A percentile compares a stretch with the other conserved stretches of the same genome.
phyloP scores from a whole-genome alignment of 2,888 invertebrate species.

The Himalopsyche japonica region DNA sequence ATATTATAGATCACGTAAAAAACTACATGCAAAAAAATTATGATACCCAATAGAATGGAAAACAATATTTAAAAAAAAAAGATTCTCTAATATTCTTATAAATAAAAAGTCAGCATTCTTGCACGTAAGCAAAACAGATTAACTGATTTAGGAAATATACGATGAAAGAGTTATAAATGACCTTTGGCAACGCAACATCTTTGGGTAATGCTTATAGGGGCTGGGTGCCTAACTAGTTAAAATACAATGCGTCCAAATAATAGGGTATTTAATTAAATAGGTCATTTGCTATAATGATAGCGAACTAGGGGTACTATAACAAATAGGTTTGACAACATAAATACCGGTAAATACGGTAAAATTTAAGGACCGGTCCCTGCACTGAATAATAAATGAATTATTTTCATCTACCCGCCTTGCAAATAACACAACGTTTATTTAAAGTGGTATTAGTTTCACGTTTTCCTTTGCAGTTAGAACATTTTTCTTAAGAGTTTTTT shows the following conservation, averaged over 20 bases:
- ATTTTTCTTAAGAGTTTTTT: not conserved
- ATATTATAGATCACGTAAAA: too few species aligned
- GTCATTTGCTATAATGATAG: conserved; percentile 32
- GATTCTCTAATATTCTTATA: too few species aligned
- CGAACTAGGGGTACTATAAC: conserved; percentile 15
- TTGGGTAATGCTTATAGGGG: not conserved
- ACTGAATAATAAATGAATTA: conserved; percentile 1
- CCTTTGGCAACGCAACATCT: not conserved
- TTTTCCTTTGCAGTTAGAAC: not conserved
- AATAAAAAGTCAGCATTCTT: too few species aligned
- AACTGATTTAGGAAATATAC: too few species aligned
- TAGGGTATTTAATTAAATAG: conserved; percentile 34
- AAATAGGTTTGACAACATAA: conserved; percentile 1
- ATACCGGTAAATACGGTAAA: conserved; percentile 1
- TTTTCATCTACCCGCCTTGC: not conserved
- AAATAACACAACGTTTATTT: not conserved
- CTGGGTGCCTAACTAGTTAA: conserved; percentile 15
- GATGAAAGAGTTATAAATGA: not conserved
- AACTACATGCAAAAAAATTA: too few species aligned
- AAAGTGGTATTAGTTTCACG: not conserved
- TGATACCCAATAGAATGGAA: too few species aligned
- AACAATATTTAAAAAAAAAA: too few species aligned
- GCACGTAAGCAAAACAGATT: too few species aligned
- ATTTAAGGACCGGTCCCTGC: not conserved
- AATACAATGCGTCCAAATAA: conserved; percentile 35